Conservation (phyloP, 2,797 vertebrate genomes). For the Adrianichthys oophorus region DNA sequence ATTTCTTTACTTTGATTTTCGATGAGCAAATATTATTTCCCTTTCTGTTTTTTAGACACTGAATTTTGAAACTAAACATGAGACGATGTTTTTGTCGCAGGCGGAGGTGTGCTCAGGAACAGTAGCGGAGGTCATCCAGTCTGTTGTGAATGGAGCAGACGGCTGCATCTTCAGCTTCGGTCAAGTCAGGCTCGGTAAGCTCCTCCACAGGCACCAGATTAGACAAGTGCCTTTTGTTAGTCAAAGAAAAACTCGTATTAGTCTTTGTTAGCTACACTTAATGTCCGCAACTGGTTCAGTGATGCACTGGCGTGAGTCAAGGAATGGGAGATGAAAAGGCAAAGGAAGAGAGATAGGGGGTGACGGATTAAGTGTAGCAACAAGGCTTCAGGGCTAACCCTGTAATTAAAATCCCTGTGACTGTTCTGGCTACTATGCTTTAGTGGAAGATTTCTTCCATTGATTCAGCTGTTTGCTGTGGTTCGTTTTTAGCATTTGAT, state of each 20-base stretch:
- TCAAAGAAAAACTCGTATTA: conserved; percentile 57
- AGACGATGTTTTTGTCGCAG: conserved; percentile 40
- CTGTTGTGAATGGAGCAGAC: conserved; percentile 95
- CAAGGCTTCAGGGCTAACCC: conserved; percentile 54
- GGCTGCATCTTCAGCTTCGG: conserved; percentile 99
- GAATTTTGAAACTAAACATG: conserved; percentile 18
- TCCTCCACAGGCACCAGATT: conserved; percentile 57
- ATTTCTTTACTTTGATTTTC: neutral
- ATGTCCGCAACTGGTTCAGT: conserved; percentile 67
- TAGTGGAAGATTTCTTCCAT: conserved; percentile 52
- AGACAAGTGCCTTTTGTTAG: conserved; percentile 58
- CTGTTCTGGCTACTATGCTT: conserved; percentile 61
- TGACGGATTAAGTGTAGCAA: conserved; percentile 37
- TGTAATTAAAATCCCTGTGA: conserved; percentile 77
- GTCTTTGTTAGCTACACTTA: conserved; percentile 67
- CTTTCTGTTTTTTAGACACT: conserved; percentile 1
- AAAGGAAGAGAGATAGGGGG: conserved; percentile 26
- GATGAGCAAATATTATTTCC: no score
- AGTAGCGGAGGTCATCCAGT: conserved; percentile 96
- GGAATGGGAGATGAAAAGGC: conserved; percentile 53
- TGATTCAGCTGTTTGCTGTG: conserved; percentile 43
- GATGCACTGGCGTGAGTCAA: conserved; percentile 59
- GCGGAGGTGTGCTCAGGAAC: conserved; percentile 83
- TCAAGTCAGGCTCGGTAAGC: conserved; percentile 93
- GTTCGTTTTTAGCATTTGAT: conserved; percentile 52